Base-by-base conservation (phyloP, 2,888 invertebrate species). In the Dynastes grantii region DNA sequence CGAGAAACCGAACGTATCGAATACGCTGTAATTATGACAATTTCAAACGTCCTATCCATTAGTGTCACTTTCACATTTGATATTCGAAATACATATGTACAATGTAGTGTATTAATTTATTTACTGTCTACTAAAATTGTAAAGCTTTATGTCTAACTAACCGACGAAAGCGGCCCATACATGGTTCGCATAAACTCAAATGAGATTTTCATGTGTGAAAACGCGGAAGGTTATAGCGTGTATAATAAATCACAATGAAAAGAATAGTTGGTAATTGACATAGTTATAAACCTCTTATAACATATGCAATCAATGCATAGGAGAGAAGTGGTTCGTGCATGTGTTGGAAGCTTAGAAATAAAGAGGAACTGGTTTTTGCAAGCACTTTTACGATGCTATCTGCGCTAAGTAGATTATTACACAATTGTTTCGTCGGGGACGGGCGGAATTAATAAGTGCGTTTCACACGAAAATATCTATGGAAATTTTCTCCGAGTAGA, bases 381-480 rank as follows among this genome's bases (percentile, higher is more conserved):
- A 65, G 55, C 55, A 29, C 67, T 76, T 76, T 67, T 68, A 67
- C 45, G 79, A 79, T 79, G 37, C 64, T 76, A 79, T 79, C 79
- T 79, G 55, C 51, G 76, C 53, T 79, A 79, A 79, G 79, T 76
- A 70, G 79, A 76, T 76, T 79, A 76, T 79, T 79, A 67, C 71
- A 76, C 79, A 79, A 76, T 79, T 70, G 76, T 64, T 58, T 71
- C 53, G 55, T 51, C 51, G 67, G 29, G 75, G 67, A 78, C 78
- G 65, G 64, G 78, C 75, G 53, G 78, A 73, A 53, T 70, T 79
- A 79, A 79, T 79, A 79, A 71, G 76, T 37, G 70, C 61, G 70
- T 76, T 79, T 79, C 79, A 78, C 78, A 78, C 78, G 78, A 78
- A 78, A 78, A 78, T 78, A 75, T 75, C 78, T 78, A 75, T 75